These are phyloP conservation scores for Spatula clypeata DNA, from an alignment of 2,797 vertebrate species.

Conservation along the genomic window DNA sequence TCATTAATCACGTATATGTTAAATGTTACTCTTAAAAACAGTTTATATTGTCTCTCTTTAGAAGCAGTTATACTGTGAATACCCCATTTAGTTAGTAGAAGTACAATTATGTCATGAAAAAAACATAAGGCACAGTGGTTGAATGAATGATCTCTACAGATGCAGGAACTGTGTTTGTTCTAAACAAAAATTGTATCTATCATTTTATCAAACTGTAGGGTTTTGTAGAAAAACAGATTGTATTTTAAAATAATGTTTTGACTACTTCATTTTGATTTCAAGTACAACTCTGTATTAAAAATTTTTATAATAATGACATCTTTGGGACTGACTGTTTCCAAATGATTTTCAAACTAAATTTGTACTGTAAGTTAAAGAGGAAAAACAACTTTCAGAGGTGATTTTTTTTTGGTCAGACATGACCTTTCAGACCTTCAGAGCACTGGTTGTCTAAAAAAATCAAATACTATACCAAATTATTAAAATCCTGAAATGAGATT, in stretches of 20 bases:
- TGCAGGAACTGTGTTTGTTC: not conserved
- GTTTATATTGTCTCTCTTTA: not conserved
- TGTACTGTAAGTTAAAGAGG: not conserved
- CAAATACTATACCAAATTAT: not conserved
- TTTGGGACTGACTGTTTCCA: not conserved
- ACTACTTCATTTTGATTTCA: not conserved
- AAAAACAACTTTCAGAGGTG: not conserved
- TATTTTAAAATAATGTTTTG: not conserved
- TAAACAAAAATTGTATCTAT: not conserved
- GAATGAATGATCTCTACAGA: not conserved
- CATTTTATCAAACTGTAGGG: not conserved
- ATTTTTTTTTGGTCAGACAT: not conserved
- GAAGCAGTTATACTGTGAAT: not conserved
- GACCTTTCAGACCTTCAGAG: not conserved
- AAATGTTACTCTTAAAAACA: not conserved
- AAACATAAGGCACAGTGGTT: not conserved
- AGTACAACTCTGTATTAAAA: not conserved
- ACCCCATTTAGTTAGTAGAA: not conserved
- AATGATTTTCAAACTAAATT: not conserved
- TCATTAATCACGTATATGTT: not conserved
- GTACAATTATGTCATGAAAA: not conserved
- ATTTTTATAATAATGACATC: not conserved
- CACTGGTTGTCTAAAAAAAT: not conserved
- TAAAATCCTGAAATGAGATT: too few species aligned
- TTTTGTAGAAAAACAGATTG: not conserved